A percentile compares a stretch with the other conserved stretches of the same genome.
Conservation (phyloP, 2,113 vertebrate species). For the Platysteira castanea region DNA sequence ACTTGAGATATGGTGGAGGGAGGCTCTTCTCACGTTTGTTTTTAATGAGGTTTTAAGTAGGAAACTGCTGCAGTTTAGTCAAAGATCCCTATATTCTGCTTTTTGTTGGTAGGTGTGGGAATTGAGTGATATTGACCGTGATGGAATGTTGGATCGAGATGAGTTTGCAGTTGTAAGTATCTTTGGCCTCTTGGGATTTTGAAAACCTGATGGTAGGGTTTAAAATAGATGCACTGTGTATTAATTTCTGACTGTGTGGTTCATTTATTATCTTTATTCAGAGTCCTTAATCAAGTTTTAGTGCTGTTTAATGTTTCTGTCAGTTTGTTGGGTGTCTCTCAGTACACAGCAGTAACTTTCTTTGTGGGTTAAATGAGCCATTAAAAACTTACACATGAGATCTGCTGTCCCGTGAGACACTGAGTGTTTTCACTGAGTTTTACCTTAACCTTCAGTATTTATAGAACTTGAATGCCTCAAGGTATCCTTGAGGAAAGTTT, state of each 20-base stretch:
- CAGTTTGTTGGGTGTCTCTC: neutral
- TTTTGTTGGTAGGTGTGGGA: constrained; percentile 89
- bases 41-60: neutral
- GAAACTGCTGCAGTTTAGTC: neutral
- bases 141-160: constrained; percentile 96
- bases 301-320: neutral
- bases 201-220: neutral
- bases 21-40: neutral
- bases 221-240: neutral
- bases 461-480: neutral
- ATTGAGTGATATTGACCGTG: constrained; percentile 93
- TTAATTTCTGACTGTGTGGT: neutral
- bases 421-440: neutral
- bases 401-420: neutral
- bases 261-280: neutral
- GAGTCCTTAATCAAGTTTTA: neutral
- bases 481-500: neutral
- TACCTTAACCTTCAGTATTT: neutral
- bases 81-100: neutral
- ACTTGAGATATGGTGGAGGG: neutral
- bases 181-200: neutral
- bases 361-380: neutral
- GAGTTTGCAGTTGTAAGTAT: constrained; percentile 98
- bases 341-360: neutral
- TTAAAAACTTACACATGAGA: neutral